Conservation (phyloP, 2,113 vertebrate species). For the Callorhinus ursinus region DNA sequence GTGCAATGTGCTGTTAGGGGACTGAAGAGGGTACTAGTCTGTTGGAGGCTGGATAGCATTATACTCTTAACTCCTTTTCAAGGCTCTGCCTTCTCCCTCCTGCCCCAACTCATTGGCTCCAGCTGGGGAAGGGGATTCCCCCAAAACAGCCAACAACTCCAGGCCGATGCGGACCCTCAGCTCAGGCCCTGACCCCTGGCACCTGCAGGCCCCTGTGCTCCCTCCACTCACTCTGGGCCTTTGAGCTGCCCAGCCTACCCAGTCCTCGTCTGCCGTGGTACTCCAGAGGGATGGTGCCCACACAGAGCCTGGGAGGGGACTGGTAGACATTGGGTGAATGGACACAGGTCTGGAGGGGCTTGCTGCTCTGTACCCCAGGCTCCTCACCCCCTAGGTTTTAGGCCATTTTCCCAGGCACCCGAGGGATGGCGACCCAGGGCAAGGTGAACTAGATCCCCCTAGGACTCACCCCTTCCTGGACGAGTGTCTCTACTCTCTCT, state of each 20-base stretch:
- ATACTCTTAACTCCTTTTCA: not conserved
- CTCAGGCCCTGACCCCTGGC: not conserved
- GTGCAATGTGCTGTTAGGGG: not conserved
- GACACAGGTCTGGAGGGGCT: not conserved
- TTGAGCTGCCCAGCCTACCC: not conserved
- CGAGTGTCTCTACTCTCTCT: not conserved
- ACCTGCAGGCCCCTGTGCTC: not conserved
- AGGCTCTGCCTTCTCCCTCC: not conserved
- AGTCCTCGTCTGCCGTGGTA: no score
- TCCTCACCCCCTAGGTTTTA: not conserved
- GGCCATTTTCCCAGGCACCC: not conserved
- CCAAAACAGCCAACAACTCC: not conserved
- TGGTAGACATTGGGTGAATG: not conserved
- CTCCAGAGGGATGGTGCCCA: not conserved
- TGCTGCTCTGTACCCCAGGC: not conserved
- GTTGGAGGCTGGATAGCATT: not conserved
- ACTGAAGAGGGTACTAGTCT: no score
- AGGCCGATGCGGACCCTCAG: not conserved
- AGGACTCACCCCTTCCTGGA: not conserved
- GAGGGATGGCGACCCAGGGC: not conserved
- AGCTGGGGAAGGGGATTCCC: not conserved
- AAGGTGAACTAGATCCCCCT: not conserved
- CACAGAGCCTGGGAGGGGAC: not conserved
- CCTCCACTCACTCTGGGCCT: not conserved
- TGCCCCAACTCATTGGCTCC: not conserved